Conservation (phyloP, 2,888 invertebrate species). For the Ecliptopera silaceata region DNA sequence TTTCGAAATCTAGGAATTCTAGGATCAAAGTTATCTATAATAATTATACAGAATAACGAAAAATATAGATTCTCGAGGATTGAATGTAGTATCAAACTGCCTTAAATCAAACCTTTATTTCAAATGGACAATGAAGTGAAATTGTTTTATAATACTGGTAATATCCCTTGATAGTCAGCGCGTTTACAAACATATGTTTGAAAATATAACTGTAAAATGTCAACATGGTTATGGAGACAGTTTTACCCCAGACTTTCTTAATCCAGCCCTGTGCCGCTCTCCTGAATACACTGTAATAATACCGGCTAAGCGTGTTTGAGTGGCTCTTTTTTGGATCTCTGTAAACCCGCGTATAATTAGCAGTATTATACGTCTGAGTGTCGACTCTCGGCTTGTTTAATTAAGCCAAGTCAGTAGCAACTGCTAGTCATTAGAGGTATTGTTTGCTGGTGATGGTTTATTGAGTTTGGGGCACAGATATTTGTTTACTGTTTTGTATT, state of each 20-base stretch:
- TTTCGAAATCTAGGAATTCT: too few relatives aligned
- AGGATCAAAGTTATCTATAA: too few relatives aligned
- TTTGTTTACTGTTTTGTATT: slow-evolving; percentile 26
- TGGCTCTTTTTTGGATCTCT: slow-evolving; percentile 82
- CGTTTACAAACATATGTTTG: too few relatives aligned
- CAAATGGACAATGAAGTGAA: too few relatives aligned
- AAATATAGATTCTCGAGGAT: too few relatives aligned
- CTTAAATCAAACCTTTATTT: too few relatives aligned
- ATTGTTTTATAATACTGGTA: too few relatives aligned
- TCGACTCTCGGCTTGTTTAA: slow-evolving; percentile 78
- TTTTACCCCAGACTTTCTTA: background rate
- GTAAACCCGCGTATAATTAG: slow-evolving; percentile 82
- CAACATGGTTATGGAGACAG: background rate
- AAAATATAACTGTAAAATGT: background rate
- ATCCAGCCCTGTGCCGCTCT: slow-evolving; percentile 44
- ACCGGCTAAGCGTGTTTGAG: slow-evolving; percentile 82
- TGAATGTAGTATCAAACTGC: too few relatives aligned
- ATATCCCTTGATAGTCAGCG: too few relatives aligned
- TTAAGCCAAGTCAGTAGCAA: slow-evolving; percentile 81
- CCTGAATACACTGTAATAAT: slow-evolving; percentile 82
- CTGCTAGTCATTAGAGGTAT: slow-evolving; percentile 67
- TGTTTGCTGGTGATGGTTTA: slow-evolving; percentile 57
- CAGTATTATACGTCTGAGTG: slow-evolving; percentile 81
- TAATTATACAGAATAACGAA: too few relatives aligned
- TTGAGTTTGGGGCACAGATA: slow-evolving; percentile 36